These are phyloP conservation scores for Drosophila rufa DNA, from an alignment of 1,140 invertebrate genomes.

Conservation along the genomic window DNA sequence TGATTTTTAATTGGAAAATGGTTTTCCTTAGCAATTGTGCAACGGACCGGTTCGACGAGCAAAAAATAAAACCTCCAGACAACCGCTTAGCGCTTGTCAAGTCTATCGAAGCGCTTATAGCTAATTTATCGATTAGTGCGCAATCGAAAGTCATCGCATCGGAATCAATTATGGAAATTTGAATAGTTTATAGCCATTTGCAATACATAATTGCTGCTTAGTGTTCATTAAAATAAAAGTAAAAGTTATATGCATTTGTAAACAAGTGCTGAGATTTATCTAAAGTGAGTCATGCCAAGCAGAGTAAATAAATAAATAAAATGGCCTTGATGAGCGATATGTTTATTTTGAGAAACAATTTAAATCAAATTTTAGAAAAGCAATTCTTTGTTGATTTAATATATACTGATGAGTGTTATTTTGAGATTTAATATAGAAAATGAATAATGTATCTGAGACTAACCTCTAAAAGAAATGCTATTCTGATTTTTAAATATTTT, in stretches of 20 bases:
- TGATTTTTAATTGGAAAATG: conserved; percentile 78
- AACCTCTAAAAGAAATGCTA: too few species aligned
- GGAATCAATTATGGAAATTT: neutral
- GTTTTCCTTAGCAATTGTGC: conserved; percentile 72
- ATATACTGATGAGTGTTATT: too few species aligned
- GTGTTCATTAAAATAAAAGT: conserved; percentile 6
- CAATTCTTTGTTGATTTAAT: neutral
- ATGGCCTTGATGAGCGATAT: neutral
- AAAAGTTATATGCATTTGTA: neutral
- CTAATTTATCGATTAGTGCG: conserved; percentile 23
- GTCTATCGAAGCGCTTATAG: conserved; percentile 15
- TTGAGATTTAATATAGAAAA: too few species aligned
- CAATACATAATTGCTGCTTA: neutral
- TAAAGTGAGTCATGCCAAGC: neutral
- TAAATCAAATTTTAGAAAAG: neutral
- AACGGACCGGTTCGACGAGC: conserved; percentile 61
- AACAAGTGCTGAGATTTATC: neutral
- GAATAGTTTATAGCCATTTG: conserved; percentile 2
- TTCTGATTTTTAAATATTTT: too few species aligned
- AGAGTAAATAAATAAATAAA: conserved; percentile 4
- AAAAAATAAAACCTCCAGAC: conserved; percentile 19
- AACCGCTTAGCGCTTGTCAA: conserved; percentile 47
- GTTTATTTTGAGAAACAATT: neutral
- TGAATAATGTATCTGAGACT: neutral
- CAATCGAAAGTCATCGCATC: conserved; percentile 25